Base-by-base conservation (phyloP, 2,888 invertebrate species). In the Caenorhabditis auriculariae region DNA sequence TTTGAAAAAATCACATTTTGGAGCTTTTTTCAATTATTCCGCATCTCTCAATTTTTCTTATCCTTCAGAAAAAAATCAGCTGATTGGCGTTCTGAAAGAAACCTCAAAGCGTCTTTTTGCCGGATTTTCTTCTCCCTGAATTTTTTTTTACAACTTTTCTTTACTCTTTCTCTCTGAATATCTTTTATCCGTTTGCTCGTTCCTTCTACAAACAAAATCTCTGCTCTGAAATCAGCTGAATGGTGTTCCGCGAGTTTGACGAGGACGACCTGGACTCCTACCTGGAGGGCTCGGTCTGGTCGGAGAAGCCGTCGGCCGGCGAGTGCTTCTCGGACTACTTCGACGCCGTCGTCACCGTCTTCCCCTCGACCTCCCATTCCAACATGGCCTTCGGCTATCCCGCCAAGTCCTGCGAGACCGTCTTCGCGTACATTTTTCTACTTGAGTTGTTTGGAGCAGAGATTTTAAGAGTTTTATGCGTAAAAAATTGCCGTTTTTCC, bases 281-380 rank as follows among this genome's bases (percentile, higher is more conserved):
- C 43, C 50, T 69, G 4, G 69, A 69, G 42, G 65, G 65, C 4
- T 66, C 65, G 5, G 61, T 66, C 24, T 66, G 65, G 65, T 61
- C 61, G 35, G 65, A 66, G 35, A 66, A 61, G 19, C 61, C 65
- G 19, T 53, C 65, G 19, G 60, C 60, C n/a, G 56, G 46, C 24
- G 58, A 59, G 21, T 44, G 54, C 27, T 59, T 51, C 37, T 42
- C 55, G 3, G 43, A 55, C n/a, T 26, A n/a, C 15, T 47, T 54
- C n/a, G 54, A 60, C 39, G 42, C 58, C 7, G 52, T 64, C 15
- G 49, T 64, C 41, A 69, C 62, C 21, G 69, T 69, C 19, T 63
- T 58, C 21, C 69, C 65, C 4, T 49, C 38, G 19, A 55, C 61
- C n/a, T 60, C 65, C 3, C 52, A 57, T 35, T 41, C 54, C 2